Evolutionary conservation across 2,113 vertebrate species (phyloP), one percentile per base, ranked within the genome.

Genomic region (Caloenas nicobarica): DNA sequence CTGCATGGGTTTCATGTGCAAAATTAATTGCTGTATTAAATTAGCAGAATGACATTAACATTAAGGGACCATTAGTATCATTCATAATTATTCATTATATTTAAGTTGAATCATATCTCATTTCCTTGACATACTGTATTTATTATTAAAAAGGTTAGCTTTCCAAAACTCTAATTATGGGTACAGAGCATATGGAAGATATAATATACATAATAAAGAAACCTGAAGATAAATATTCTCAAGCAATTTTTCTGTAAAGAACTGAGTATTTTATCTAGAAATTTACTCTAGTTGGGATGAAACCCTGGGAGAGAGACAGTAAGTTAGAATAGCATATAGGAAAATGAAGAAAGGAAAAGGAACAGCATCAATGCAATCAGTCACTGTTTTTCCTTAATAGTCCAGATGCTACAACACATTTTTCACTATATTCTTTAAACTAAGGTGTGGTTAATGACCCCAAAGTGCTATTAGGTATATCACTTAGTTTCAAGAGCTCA

Each of bases 21-120:
- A 97, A 94, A 97, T 91, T 84, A 95, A 89, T 95, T 97, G 88
- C 44, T 33, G 33, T 77, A 88, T 94, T 88, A 93, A 88, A 95
- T 93, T 95, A 94, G n/a, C 36, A 95, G 58, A 91, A 72, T 83
- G 54, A 73, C n/a, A 93, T 77, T 94, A 80, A 81, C 57, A 91
- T 91, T 94, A 95, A 89, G 66, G 29, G 51, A 84, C 73, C 51
- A 79, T 95, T 95, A 92, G 19, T 79, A 93, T 84, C 7, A 86
- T 81, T 93, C 70, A 94, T 89, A 89, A 88, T 96, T 94, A 92
- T 82, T 94, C 51, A 86, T 91, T 86, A 91, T 86, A 28, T 93
- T 94, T 91, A 93, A 91, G 19, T n/a, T 83, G 62, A 88, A 73
- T 85, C 29, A 11, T 80, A 88, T 66, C 46, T 71, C 23, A 61